Conservation (phyloP, 2,888 invertebrate genomes). For the Lycophotia porphyrea region DNA sequence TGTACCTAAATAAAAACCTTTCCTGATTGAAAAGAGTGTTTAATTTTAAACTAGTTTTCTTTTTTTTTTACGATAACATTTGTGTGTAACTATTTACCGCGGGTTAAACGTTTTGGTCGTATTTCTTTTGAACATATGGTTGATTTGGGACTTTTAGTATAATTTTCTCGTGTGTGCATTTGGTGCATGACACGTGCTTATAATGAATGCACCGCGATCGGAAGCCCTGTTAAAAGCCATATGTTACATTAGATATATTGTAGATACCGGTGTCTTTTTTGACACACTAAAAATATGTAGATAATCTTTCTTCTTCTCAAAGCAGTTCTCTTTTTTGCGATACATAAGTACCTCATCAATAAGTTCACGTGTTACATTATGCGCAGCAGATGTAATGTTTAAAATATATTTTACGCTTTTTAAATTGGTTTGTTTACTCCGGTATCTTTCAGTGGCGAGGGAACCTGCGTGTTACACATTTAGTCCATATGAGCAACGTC, state of each 20-base stretch:
- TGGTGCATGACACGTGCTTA: slow-evolving; percentile 52
- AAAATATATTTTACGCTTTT: slow-evolving; percentile 74
- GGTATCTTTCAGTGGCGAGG: slow-evolving; percentile 77
- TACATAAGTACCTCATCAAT: slow-evolving; percentile 12
- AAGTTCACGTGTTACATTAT: slow-evolving; percentile 29
- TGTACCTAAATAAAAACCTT: slow-evolving; percentile 21
- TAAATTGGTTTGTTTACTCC: slow-evolving; percentile 81
- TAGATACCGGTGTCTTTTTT: not conserved
- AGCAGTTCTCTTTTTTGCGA: slow-evolving; percentile 16
- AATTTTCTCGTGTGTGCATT: slow-evolving; percentile 32
- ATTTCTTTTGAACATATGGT: slow-evolving; percentile 19
- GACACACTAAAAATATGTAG: not conserved
- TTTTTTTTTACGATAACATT: slow-evolving; percentile 3
- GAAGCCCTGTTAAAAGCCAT: slow-evolving; percentile 48
- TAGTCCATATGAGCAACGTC: slow-evolving; percentile 77
- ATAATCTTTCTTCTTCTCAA: not conserved
- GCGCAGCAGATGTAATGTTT: slow-evolving; percentile 59
- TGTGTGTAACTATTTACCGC: not conserved
- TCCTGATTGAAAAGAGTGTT: slow-evolving; percentile 20
- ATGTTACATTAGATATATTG: slow-evolving; percentile 34
- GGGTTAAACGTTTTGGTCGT: not conserved
- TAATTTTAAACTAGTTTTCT: slow-evolving; percentile 15
- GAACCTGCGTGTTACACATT: slow-evolving; percentile 79
- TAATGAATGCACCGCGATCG: slow-evolving; percentile 43
- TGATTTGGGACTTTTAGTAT: slow-evolving; percentile 22